A percentile compares a stretch with the other conserved stretches of the same genome.
These are phyloP conservation scores for Ophion slaviceki DNA, from an alignment of 2,888 invertebrate species.

Conservation along the genomic window DNA sequence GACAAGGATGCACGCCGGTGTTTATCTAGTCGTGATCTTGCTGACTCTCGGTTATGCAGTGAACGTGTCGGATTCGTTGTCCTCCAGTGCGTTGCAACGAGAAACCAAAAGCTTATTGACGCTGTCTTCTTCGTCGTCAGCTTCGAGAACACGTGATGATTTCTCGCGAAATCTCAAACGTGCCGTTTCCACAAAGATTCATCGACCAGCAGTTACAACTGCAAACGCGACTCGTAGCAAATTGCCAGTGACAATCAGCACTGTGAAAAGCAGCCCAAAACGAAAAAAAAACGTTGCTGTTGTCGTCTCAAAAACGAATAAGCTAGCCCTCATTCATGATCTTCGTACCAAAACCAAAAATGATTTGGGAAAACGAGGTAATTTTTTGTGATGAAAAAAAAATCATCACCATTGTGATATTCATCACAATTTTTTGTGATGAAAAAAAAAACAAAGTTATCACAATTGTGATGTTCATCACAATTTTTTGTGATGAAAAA, in stretches of 20 bases:
- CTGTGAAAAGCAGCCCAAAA: not conserved
- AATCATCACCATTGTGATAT: not conserved
- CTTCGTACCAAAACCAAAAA: slow-evolving; percentile 29
- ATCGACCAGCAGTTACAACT: slow-evolving; percentile 24
- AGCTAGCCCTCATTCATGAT: slow-evolving; percentile 56
- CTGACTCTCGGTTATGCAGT: slow-evolving; percentile 67
- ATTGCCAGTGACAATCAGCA: slow-evolving; percentile 18
- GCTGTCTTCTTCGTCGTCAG: not conserved
- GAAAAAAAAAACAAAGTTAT: too few species aligned
- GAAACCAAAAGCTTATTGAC: slow-evolving; percentile 9
- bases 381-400: not conserved
- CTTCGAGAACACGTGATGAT: slow-evolving; percentile 13
- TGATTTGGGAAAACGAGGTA: slow-evolving; percentile 56
- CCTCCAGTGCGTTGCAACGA: slow-evolving; percentile 17
- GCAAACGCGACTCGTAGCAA: slow-evolving; percentile 3
- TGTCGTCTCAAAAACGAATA: slow-evolving; percentile 49
- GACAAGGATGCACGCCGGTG: slow-evolving; percentile 71
- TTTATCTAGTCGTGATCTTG: slow-evolving; percentile 76
- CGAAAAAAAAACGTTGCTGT: slow-evolving; percentile 14
- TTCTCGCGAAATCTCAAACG: slow-evolving; percentile 34
- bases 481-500: too few species aligned
- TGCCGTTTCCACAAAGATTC: slow-evolving; percentile 19
- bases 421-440: too few species aligned
- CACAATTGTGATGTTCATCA: too few species aligned
- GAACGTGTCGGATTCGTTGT: slow-evolving; percentile 57